phyloP scores from a whole-genome alignment of 2,888 invertebrate species.

The Alloscopus bannaensis region DNA sequence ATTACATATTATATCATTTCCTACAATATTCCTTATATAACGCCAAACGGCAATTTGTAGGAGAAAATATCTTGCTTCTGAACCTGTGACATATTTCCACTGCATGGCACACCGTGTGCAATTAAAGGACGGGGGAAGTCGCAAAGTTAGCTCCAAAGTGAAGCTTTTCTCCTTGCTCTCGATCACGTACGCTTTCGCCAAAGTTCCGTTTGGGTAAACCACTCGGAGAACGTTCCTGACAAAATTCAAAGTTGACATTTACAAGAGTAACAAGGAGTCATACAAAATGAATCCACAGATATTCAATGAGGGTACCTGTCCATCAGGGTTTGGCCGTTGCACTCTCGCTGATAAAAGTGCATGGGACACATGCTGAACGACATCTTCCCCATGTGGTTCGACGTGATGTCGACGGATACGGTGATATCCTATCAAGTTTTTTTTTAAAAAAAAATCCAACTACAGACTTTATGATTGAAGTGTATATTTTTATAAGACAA shows the following conservation, averaged over 20 bases:
- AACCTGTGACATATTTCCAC: constrained; percentile 80
- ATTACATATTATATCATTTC: not conserved
- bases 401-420: constrained; percentile 90
- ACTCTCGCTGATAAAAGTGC: constrained; percentile 85
- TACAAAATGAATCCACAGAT: not conserved
- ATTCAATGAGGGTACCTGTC: constrained; percentile 79
- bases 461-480: not conserved
- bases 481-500: not conserved
- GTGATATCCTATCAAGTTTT: constrained; percentile 82
- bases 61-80: too few relatives aligned
- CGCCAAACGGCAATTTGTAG: too few relatives aligned
- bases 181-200: constrained; percentile 33
- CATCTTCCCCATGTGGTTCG: constrained; percentile 92
- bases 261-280: not conserved
- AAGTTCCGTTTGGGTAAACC: constrained; percentile 48
- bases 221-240: constrained; percentile 43
- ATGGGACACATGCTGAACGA: constrained; percentile 91
- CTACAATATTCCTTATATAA: too few relatives aligned
- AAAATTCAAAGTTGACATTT: not conserved
- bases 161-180: constrained; percentile 74
- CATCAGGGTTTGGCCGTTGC: constrained; percentile 87
- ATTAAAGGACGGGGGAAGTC: constrained; percentile 83
- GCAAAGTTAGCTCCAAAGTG: constrained; percentile 83
- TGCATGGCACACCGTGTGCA: constrained; percentile 44
- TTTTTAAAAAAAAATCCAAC: not conserved